phyloP scores from a whole-genome alignment of 2,113 vertebrate species.

The Ivindomyrus marchei region DNA sequence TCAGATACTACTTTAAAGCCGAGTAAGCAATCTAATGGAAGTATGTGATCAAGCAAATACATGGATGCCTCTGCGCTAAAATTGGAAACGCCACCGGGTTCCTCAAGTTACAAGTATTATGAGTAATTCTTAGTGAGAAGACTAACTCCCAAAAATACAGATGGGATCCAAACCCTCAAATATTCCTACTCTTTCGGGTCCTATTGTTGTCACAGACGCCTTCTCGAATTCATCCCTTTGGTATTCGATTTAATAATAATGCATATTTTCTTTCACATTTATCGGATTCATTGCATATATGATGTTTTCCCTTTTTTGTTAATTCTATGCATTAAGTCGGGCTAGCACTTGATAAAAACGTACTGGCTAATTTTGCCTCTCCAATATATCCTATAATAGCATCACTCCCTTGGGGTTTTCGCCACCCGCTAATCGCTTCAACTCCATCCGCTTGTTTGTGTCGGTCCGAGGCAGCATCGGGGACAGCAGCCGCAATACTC shows the following conservation, averaged over 20 bases:
- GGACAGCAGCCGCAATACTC: conserved; percentile 47
- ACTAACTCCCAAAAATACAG: not conserved
- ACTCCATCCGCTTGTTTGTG: conserved; percentile 53
- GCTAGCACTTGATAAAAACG: not conserved
- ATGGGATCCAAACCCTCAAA: conserved; percentile 35
- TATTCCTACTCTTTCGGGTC: conserved; percentile 48
- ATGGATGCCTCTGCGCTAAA: not conserved
- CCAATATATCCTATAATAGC: not conserved
- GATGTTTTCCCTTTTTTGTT: conserved; percentile 41
- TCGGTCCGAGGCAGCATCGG: conserved; percentile 2
- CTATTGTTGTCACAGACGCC: conserved; percentile 57
- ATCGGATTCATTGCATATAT: conserved; percentile 46
- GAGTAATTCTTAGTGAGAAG: not conserved
- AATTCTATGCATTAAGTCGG: not conserved
- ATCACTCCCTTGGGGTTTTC: not conserved
- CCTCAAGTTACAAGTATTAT: not conserved
- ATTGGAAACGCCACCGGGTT: not conserved
- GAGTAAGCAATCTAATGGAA: not conserved
- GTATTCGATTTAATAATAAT: conserved; percentile 47
- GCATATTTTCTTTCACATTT: conserved; percentile 48
- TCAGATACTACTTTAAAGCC: not conserved
- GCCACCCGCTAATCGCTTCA: conserved; percentile 8
- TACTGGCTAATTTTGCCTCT: not conserved
- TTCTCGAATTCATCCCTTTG: conserved; percentile 51
- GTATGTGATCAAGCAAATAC: not conserved